phyloP scores from a whole-genome alignment of 2,113 vertebrate species.

The Myxocyprinus asiaticus region DNA sequence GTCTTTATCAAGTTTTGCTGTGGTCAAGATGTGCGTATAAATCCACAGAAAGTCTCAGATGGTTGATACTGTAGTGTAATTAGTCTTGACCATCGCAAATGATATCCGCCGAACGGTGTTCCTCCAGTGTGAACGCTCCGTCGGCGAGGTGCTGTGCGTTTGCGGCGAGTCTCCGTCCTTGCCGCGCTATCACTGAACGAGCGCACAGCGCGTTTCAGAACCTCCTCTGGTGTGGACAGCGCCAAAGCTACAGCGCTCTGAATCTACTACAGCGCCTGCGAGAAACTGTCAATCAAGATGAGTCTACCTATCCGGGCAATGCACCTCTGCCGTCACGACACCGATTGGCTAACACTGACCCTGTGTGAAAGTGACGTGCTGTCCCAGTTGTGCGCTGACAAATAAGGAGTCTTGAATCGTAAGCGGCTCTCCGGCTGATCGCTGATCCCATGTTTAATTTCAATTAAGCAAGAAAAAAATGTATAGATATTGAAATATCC shows the following conservation, averaged over 20 bases:
- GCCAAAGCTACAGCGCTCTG: conserved; percentile 80
- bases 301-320: conserved; percentile 64
- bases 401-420: conserved; percentile 56
- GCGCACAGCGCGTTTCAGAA: conserved; percentile 85
- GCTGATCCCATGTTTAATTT: conserved; percentile 73
- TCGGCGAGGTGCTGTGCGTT: conserved; percentile 19
- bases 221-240: conserved; percentile 89
- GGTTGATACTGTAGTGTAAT: conserved; percentile 26
- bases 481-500: conserved; percentile 58
- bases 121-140: conserved; percentile 52
- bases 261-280: conserved; percentile 67
- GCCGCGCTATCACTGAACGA: conserved; percentile 68
- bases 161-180: conserved; percentile 14
- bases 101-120: conserved; percentile 18
- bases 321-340: conserved; percentile 46
- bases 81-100: neutral
- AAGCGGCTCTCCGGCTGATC: conserved; percentile 44
- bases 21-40: conserved; percentile 28
- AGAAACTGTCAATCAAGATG: conserved; percentile 70
- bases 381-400: conserved; percentile 53
- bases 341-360: conserved; percentile 65
- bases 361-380: conserved; percentile 58
- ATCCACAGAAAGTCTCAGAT: conserved; percentile 48
- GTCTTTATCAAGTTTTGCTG: conserved; percentile 51
- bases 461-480: conserved; percentile 68